A percentile compares a stretch with the other conserved stretches of the same genome.
phyloP scores from a whole-genome alignment of 1,140 invertebrate genomes.

The Argopecten irradians region DNA sequence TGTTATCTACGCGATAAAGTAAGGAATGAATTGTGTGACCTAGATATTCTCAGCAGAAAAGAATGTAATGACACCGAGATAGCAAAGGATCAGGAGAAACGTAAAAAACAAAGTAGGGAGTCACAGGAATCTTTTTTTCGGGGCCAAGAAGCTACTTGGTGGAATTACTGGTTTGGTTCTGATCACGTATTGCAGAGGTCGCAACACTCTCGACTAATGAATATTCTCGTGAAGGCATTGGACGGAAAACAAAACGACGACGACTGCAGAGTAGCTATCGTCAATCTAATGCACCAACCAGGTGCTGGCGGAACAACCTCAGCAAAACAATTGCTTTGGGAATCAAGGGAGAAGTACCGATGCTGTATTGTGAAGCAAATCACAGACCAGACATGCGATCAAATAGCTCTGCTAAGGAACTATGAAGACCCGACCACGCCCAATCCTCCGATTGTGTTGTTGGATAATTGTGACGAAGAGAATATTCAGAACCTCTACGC shows the following conservation, averaged over 20 bases:
- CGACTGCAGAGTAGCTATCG: conserved; percentile 54
- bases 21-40: conserved; percentile 58
- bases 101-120: conserved; percentile 34
- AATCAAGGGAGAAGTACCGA: conserved; percentile 56
- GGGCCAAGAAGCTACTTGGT: conserved; percentile 60
- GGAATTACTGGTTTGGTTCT: conserved; percentile 62
- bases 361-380: conserved; percentile 62
- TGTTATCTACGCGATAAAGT: conserved; percentile 54
- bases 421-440: conserved; percentile 53
- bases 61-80: conserved; percentile 53
- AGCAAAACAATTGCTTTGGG: conserved; percentile 64
- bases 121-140: conserved; percentile 59
- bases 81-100: conserved; percentile 23
- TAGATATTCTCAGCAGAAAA: conserved; percentile 60
- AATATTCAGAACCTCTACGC: conserved; percentile 48
- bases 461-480: conserved; percentile 70
- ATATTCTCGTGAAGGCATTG: conserved; percentile 44
- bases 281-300: conserved; percentile 63
- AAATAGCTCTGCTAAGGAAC: conserved; percentile 54
- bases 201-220: conserved; percentile 48
- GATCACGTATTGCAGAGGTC: conserved; percentile 59
- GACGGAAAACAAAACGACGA: conserved; percentile 50
- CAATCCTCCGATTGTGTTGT: conserved; percentile 57
- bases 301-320: conserved; percentile 67
- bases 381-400: conserved; percentile 58